phyloP scores from a whole-genome alignment of 2,113 vertebrate genomes.

The Leptocoma aspasia region DNA sequence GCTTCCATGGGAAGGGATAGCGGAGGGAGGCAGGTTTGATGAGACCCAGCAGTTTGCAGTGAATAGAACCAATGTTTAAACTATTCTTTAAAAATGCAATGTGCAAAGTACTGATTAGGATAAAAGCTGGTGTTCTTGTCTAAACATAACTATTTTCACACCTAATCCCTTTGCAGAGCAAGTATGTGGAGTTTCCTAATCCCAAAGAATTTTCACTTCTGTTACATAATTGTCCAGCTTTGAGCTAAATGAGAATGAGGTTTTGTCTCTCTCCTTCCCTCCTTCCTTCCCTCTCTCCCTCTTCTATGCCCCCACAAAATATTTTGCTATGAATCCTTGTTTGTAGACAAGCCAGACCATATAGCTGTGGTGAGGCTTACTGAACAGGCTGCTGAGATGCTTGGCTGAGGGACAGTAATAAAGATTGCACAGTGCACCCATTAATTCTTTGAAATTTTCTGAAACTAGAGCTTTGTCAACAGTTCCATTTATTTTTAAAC shows the following conservation, averaged over 20 bases:
- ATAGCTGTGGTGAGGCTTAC: not conserved
- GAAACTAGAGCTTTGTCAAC: not conserved
- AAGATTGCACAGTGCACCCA: not conserved
- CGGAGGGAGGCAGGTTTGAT: not conserved
- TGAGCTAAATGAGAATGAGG: not conserved
- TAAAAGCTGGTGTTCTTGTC: not conserved
- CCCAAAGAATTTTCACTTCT: not conserved
- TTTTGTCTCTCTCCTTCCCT: not conserved
- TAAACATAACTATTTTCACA: not conserved
- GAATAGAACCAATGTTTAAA: not conserved
- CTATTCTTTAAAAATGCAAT: not conserved
- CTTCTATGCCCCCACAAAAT: not conserved
- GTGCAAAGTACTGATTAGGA: not conserved
- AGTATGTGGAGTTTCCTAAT: not conserved
- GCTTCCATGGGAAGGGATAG: not conserved
- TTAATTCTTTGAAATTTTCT: not conserved
- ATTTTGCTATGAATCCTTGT: not conserved
- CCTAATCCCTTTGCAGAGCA: not conserved
- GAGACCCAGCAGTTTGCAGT: not conserved
- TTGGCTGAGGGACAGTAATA: not conserved
- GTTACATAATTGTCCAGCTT: not conserved
- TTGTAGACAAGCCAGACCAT: not conserved
- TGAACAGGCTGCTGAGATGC: not conserved
- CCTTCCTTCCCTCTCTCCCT: not conserved
- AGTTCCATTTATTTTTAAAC: not conserved